Conservation (phyloP, 2,113 vertebrate genomes). For the Muntiacus muntjak region DNA sequence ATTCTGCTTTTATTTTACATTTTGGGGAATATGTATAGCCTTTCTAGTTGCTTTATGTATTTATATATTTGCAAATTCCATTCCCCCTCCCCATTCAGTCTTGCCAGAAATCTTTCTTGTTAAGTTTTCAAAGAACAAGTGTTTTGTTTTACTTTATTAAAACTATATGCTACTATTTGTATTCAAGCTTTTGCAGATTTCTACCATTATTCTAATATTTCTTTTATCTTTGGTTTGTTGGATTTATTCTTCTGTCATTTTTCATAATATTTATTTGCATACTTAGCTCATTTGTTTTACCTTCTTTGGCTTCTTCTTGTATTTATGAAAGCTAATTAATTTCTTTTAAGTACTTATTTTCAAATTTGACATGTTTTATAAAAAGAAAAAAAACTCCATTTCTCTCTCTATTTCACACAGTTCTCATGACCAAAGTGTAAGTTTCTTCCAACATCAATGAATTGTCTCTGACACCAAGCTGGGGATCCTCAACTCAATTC, state of each 20-base stretch:
- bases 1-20: not conserved
- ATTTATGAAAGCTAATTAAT: not conserved
- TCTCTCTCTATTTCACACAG: not conserved
- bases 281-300: not conserved
- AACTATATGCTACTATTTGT: not conserved
- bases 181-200: not conserved
- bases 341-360: not conserved
- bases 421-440: not conserved
- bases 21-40: not conserved
- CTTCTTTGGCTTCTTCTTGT: not conserved
- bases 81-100: not conserved
- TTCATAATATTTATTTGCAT: not conserved
- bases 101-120: not conserved
- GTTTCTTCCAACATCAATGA: not conserved
- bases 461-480: not conserved
- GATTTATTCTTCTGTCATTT: not conserved
- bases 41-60: not conserved
- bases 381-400: not conserved
- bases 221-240: not conserved
- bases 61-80: not conserved
- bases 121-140: not conserved
- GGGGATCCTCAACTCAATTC: not conserved
- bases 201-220: not conserved
- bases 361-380: not conserved
- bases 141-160: not conserved